Evolutionary conservation across 2,888 invertebrate genomes (phyloP), one percentile per base, ranked within the genome.

Genomic region (Cacoxenus indagator): DNA sequence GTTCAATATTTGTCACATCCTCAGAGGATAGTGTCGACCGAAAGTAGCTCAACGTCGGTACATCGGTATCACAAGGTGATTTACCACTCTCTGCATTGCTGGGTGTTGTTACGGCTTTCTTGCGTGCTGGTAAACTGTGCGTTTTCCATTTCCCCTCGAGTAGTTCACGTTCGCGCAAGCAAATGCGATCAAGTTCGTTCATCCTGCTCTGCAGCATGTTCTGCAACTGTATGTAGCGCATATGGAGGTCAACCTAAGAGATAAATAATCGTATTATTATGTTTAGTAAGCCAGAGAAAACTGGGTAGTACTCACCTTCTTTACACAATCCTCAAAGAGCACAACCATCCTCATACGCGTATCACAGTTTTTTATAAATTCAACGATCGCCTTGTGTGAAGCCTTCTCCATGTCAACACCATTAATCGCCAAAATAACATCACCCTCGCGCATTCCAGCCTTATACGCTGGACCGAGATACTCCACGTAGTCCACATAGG

Each of bases 401-500:
- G 95, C 94, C 78, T 95, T 93, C 86, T 97, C 97, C 91, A 98
- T 96, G 85, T 96, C 96, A 55, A 92, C 92, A n/a, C 98, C 98
- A 88, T 98, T 98, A 81, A 98, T 97, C 55, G 97, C 96, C 46
- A 98, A 90, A 80, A 98, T 98, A 51, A 98, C 97, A 87, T 98
- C 98, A 17, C 98, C 98, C 88, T 96, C 95, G 9, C 97, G 91
- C 95, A 99, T 96, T 5, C 98, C 98, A 0, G 98, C 95, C 72
- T 92, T 91, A 82, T 94, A 95, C 0, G 98, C 98, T 0, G 98
- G 94, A 0, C 98, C 97, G 75, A 96, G 95, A 71, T 93, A 92
- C 78, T 97, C 97, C 67, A 98, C 97, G 87, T 96, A 97, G 86
- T 99, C 98, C 57, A 98, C 97, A 86, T 98, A 99, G 0, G 98